Evolutionary conservation across 2,113 vertebrate genomes (phyloP).

Genomic region (Upupa epops): DNA sequence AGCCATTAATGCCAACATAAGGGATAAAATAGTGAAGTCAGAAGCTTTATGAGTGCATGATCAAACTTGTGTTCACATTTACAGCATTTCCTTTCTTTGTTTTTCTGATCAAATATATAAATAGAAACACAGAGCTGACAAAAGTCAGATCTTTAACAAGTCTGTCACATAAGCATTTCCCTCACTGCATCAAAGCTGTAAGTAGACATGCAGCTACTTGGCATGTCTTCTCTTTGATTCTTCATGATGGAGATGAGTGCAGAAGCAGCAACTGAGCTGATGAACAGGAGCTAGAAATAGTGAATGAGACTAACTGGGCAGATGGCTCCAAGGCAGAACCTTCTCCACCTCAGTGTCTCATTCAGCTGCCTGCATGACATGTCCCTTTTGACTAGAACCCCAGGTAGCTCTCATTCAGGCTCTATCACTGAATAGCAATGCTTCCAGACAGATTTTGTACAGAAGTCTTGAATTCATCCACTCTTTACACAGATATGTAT

Average conservation of each 20-base stretch:
- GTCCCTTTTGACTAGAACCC: background rate
- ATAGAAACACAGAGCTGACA: background rate
- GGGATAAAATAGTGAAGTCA: background rate
- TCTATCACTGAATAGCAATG: background rate
- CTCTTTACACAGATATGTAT: background rate
- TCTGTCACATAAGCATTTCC: background rate
- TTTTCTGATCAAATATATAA: background rate
- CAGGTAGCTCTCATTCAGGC: background rate
- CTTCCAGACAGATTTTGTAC: background rate
- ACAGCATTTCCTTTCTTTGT: background rate
- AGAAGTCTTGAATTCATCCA: background rate
- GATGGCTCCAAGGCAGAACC: background rate
- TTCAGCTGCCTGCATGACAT: background rate
- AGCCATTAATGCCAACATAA: background rate
- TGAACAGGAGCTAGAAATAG: background rate
- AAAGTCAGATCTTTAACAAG: background rate
- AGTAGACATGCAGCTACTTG: background rate
- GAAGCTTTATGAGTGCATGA: background rate
- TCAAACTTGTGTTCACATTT: background rate
- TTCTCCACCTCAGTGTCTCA: background rate
- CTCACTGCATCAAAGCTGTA: background rate
- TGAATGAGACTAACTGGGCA: background rate
- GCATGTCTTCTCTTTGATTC: background rate
- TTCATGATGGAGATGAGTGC: background rate
- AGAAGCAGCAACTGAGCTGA: background rate